Conservation (phyloP, 2,113 vertebrate species). For the Procavia capensis region DNA sequence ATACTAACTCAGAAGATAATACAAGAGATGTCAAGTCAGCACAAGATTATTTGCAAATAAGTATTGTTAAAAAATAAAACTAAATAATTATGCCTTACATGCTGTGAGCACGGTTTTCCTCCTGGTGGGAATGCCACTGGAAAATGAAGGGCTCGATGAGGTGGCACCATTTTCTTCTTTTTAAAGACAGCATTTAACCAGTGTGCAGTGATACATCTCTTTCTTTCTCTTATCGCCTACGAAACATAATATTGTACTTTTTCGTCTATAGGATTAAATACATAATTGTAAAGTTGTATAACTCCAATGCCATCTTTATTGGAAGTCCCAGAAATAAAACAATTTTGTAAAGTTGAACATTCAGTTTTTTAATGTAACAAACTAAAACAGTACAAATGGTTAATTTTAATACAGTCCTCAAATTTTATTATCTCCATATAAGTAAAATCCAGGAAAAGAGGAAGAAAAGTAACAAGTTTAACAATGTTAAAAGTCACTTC, state of each 20-base stretch:
- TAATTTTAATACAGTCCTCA: no score
- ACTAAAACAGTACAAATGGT: fast-evolving
- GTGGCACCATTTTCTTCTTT: slow-evolving; percentile 96
- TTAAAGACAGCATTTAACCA: slow-evolving; percentile 96
- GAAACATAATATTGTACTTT: neutral
- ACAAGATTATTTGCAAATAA: fast-evolving
- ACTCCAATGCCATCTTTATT: no score
- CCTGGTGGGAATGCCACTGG: slow-evolving; percentile 97
- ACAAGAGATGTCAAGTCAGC: fast-evolving
- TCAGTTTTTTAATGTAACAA: fast-evolving
- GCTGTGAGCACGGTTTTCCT: slow-evolving; percentile 97
- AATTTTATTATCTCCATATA: no score
- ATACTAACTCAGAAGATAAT: neutral
- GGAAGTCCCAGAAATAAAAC: neutral
- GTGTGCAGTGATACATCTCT: slow-evolving; percentile 96
- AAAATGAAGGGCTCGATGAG: slow-evolving; percentile 95
- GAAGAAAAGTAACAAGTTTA: neutral
- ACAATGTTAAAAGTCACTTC: neutral
- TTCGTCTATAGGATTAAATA: fast-evolving
- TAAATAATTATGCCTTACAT: slow-evolving; percentile 86
- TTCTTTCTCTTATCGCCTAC: slow-evolving; percentile 95
- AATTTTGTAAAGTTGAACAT: no score
- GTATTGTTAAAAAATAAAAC: fast-evolving
- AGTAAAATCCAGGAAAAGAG: neutral
- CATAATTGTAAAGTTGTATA: fast-evolving